Percentiles rank a stretch among this genome's conserved stretches.
Evolutionary conservation across 2,113 vertebrate species (phyloP).

Genomic region (Oreochromis niloticus): DNA sequence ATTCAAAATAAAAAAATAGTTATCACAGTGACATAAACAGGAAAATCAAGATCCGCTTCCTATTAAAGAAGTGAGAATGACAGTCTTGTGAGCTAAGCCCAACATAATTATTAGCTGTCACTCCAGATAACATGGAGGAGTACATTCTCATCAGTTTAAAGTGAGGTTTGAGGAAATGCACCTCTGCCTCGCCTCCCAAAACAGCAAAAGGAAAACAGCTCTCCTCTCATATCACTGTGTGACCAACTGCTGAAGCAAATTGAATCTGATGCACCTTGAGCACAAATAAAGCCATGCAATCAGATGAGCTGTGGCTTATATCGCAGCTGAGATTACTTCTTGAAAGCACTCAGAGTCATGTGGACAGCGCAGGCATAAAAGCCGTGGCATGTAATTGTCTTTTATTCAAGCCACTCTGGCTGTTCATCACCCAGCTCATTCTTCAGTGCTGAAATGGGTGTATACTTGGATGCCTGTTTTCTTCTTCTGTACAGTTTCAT

Average conservation of each 20-base stretch:
- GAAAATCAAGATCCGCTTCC: background rate
- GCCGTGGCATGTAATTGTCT: background rate
- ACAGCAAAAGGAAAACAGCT: background rate
- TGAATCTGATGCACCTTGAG: constrained; percentile 13
- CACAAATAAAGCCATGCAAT: constrained; percentile 18
- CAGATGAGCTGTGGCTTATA: background rate
- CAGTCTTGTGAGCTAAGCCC: background rate
- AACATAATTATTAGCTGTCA: background rate
- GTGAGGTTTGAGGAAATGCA: background rate
- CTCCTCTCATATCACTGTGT: background rate
- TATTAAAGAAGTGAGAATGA: background rate
- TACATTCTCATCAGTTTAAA: background rate
- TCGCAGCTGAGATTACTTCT: background rate
- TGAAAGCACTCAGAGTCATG: constrained; percentile 18
- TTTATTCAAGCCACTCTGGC: background rate
- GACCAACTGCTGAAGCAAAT: constrained; percentile 1
- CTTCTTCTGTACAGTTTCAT: background rate
- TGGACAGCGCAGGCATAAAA: background rate
- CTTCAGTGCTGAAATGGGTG: background rate
- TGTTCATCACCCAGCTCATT: background rate
- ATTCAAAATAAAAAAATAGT: background rate
- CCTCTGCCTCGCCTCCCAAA: background rate
- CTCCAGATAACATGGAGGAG: background rate
- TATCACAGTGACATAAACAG: background rate
- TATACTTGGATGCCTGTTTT: background rate